A percentile compares a stretch with the other conserved stretches of the same genome.
Evolutionary conservation across 2,797 vertebrate species (phyloP).

Genomic region (Chelidonichthys spinosus): DNA sequence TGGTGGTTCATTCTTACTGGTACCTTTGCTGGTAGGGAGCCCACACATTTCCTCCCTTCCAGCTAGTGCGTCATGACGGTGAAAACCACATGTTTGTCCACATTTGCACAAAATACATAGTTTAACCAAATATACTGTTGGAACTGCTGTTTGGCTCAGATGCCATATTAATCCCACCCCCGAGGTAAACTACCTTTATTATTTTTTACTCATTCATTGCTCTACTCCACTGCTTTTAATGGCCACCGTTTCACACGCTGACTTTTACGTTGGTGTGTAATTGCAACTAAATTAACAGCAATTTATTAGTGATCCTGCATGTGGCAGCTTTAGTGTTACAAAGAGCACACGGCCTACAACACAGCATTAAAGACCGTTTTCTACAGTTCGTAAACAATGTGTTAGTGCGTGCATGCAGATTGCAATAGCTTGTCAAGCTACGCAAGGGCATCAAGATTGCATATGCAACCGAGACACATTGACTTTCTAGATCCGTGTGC

Average conservation of each 20-base stretch:
- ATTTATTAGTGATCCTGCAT: slow-evolving; percentile 11
- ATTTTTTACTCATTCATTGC: slow-evolving; percentile 31
- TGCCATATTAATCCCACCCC: not conserved
- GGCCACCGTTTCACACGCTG: slow-evolving; percentile 15
- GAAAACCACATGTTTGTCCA: slow-evolving; percentile 25
- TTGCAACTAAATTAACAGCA: slow-evolving; percentile 19
- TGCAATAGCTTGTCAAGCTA: too few relatives aligned
- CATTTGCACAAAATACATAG: slow-evolving; percentile 3
- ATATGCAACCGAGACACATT: too few relatives aligned
- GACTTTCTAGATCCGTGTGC: too few relatives aligned
- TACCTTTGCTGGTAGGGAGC: not conserved
- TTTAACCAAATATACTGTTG: not conserved
- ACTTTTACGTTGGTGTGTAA: slow-evolving; percentile 9
- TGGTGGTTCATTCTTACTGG: slow-evolving; percentile 10
- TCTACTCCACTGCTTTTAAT: slow-evolving; percentile 16
- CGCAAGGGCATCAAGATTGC: too few relatives aligned
- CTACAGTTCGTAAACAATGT: too few relatives aligned
- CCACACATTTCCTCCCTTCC: slow-evolving; percentile 41
- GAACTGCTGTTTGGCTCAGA: not conserved
- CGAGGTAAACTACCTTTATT: slow-evolving; percentile 3
- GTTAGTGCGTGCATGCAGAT: too few relatives aligned
- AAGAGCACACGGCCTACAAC: not conserved
- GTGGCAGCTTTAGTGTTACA: slow-evolving; percentile 15
- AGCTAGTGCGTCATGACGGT: slow-evolving; percentile 2
- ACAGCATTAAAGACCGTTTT: not conserved